phyloP scores from a whole-genome alignment of 1,140 invertebrate genomes.

The Batillaria attramentaria region DNA sequence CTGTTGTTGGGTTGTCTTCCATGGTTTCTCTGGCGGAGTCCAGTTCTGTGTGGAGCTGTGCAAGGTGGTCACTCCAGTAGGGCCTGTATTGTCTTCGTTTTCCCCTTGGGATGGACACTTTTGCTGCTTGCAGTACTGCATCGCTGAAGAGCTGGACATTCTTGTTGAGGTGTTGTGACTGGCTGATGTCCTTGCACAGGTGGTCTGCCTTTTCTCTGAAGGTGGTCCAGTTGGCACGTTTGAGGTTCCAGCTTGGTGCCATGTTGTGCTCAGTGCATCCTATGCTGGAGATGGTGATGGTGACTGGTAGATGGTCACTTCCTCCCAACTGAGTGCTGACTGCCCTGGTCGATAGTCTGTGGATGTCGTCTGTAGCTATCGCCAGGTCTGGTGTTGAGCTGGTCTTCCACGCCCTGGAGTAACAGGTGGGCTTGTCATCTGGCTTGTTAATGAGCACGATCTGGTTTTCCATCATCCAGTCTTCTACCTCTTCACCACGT shows the following conservation, averaged over 20 bases:
- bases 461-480: conserved; percentile 23
- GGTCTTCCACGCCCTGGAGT: conserved; percentile 34
- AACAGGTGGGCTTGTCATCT: conserved; percentile 32
- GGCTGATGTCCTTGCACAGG: neutral
- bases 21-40: neutral
- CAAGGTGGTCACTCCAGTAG: too few species aligned
- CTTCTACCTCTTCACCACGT: conserved; percentile 33
- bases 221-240: conserved; percentile 29
- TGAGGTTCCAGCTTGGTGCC: neutral
- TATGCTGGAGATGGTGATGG: neutral
- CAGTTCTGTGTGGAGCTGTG: neutral
- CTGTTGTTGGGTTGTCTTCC: conserved; percentile 13
- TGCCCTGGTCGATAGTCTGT: conserved; percentile 17
- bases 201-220: conserved; percentile 12
- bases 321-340: conserved; percentile 24
- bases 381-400: conserved; percentile 40
- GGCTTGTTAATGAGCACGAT: conserved; percentile 38
- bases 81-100: neutral
- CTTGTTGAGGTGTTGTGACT: neutral
- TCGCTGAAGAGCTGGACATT: conserved; percentile 1
- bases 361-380: conserved; percentile 36
- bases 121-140: conserved; percentile 11
- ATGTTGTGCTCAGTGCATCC: too few species aligned
- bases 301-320: conserved; percentile 31
- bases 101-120: neutral